These are phyloP conservation scores for Erebia aethiops DNA, from an alignment of 2,888 invertebrate genomes.

Conservation along the genomic window DNA sequence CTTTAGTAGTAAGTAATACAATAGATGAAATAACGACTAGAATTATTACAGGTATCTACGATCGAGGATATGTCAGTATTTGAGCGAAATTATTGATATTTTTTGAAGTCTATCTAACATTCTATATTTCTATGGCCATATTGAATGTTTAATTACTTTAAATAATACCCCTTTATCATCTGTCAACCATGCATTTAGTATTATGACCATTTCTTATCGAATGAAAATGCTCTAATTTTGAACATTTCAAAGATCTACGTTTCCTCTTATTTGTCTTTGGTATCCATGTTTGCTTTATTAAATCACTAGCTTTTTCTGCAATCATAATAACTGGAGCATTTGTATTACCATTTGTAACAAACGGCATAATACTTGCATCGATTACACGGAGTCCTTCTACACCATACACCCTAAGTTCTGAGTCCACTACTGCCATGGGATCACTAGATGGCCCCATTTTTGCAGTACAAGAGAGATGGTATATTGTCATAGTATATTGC, in stretches of 20 bases:
- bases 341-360: constrained; percentile 93
- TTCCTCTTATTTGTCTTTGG: constrained; percentile 52
- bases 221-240: constrained; percentile 51
- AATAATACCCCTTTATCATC: constrained; percentile 42
- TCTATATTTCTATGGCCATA: constrained; percentile 22
- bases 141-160: constrained; percentile 10
- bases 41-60: constrained; percentile 7
- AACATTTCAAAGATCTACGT: constrained; percentile 57
- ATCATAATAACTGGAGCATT: constrained; percentile 95
- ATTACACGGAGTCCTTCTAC: constrained; percentile 90
- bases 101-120: not conserved
- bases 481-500: constrained; percentile 94
- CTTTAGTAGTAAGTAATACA: not conserved
- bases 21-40: constrained; percentile 17
- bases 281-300: constrained; percentile 89
- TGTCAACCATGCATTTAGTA: constrained; percentile 54
- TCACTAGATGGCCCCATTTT: constrained; percentile 92
- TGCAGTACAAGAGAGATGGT: constrained; percentile 91
- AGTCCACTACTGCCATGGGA: constrained; percentile 91
- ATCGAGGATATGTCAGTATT: not conserved
- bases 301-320: constrained; percentile 92
- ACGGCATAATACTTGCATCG: constrained; percentile 94
- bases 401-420: constrained; percentile 89
- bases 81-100: constrained; percentile 3
- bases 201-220: constrained; percentile 45